Evolutionary conservation across 1,140 invertebrate species (phyloP).

Genomic region (Bombyx mori): DNA sequence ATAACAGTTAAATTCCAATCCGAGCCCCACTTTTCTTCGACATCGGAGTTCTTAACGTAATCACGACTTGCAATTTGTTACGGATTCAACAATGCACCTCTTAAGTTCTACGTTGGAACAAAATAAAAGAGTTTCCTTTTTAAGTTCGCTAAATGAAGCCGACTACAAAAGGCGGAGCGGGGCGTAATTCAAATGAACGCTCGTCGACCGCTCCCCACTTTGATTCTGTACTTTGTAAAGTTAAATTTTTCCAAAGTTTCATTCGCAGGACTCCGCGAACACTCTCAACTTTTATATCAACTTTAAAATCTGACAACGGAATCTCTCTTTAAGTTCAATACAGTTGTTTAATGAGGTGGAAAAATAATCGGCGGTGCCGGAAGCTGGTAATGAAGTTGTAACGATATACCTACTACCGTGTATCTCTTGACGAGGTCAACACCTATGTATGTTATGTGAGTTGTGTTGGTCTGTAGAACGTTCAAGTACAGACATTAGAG

Average conservation of each 20-base stretch:
- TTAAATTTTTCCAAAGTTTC: slow-evolving; percentile 62
- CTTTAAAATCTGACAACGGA: slow-evolving; percentile 38
- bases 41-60: slow-evolving; percentile 47
- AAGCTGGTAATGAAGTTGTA: neutral
- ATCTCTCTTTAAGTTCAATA: slow-evolving; percentile 12
- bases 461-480: slow-evolving; percentile 16
- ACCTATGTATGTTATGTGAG: slow-evolving; percentile 11
- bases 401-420: slow-evolving; percentile 1
- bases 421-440: slow-evolving; percentile 16
- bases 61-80: slow-evolving; percentile 64
- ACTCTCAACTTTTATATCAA: slow-evolving; percentile 31
- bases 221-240: slow-evolving; percentile 57
- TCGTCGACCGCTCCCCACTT: slow-evolving; percentile 41
- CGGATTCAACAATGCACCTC: slow-evolving; percentile 66
- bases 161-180: slow-evolving; percentile 63
- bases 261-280: slow-evolving; percentile 46
- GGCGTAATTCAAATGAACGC: slow-evolving; percentile 61
- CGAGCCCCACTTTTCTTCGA: slow-evolving; percentile 21
- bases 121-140: slow-evolving; percentile 61
- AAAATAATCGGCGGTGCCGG: slow-evolving; percentile 1
- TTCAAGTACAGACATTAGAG: slow-evolving; percentile 12
- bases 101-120: slow-evolving; percentile 50
- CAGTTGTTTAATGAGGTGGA: neutral
- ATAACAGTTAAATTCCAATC: slow-evolving; percentile 41
- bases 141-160: slow-evolving; percentile 67